A percentile compares a stretch with the other conserved stretches of the same genome.
Conservation (phyloP, 2,113 vertebrate species). For the Grantiella picta region DNA sequence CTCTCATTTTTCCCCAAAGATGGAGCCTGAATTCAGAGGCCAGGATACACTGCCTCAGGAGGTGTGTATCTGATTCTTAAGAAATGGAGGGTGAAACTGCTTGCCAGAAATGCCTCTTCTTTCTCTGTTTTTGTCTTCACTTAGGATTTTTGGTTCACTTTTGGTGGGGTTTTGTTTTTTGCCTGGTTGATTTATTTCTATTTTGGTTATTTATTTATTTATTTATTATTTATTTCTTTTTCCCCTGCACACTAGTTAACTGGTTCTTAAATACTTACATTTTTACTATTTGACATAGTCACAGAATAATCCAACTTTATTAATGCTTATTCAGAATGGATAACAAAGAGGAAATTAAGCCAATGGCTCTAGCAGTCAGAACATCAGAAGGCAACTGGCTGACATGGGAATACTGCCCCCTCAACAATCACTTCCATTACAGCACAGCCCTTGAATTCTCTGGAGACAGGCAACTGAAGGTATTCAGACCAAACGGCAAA, state of each 20-base stretch:
- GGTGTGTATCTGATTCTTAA: not conserved
- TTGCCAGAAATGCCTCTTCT: not conserved
- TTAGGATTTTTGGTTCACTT: not conserved
- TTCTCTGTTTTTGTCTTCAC: not conserved
- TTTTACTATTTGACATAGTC: not conserved
- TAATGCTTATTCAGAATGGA: not conserved
- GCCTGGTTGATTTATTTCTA: not conserved
- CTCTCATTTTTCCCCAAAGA: not conserved
- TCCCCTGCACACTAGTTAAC: not conserved
- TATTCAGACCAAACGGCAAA: not conserved
- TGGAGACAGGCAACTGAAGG: not conserved
- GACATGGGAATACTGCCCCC: not conserved
- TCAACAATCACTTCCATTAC: not conserved
- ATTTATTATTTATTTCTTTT: not conserved
- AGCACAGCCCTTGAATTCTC: not conserved
- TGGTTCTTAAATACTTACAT: not conserved
- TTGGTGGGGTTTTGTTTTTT: not conserved
- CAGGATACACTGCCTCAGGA: not conserved
- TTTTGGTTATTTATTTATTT: not conserved
- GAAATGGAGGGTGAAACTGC: not conserved
- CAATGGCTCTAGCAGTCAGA: not conserved
- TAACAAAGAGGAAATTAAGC: not conserved
- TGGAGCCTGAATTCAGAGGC: not conserved
- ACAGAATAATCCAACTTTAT: not conserved
- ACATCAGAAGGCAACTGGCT: not conserved